phyloP scores from a whole-genome alignment of 37 sponge, comb jelly and placozoan genomes.

The Amphimedon queenslandica region DNA sequence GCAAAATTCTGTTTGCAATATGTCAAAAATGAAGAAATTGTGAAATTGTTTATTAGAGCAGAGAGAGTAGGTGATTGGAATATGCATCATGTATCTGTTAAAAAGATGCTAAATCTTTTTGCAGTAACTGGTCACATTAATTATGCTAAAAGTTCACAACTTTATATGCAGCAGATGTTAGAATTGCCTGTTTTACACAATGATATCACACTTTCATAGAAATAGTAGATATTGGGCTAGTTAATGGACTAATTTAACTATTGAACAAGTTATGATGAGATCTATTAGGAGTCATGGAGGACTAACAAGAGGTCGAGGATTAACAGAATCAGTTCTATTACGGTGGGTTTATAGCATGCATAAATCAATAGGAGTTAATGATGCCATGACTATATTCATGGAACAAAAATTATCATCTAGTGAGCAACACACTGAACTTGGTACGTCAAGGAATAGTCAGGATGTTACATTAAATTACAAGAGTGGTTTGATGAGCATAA shows the following conservation, averaged over 20 bases:
- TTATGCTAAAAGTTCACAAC: conserved; percentile 29
- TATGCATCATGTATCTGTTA: conserved; percentile 22
- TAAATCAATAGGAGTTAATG: conserved; percentile 40
- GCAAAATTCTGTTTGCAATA: conserved; percentile 35
- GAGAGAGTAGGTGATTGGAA: conserved; percentile 40
- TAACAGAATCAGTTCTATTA: conserved; percentile 30
- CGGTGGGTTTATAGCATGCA: conserved; percentile 31
- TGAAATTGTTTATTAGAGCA: conserved; percentile 27
- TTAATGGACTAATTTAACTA: conserved; percentile 24
- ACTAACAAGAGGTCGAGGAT: conserved; percentile 31
- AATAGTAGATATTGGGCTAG: conserved; percentile 37
- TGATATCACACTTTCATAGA: conserved; percentile 32
- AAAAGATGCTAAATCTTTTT: conserved; percentile 29
- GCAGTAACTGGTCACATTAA: conserved; percentile 39
- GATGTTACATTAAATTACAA: conserved; percentile 29
- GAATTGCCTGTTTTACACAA: conserved; percentile 19
- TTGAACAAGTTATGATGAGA: conserved; percentile 39
- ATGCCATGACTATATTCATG: conserved; percentile 29
- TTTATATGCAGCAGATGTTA: conserved; percentile 35
- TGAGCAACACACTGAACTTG: conserved; percentile 20
- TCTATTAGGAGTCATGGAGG: conserved; percentile 27
- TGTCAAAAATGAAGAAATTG: conserved; percentile 18
- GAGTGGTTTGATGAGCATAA: conserved; percentile 41
- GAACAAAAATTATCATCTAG: conserved; percentile 11
- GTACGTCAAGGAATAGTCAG: conserved; percentile 28